A percentile compares a stretch with the other conserved stretches of the same genome.
These are phyloP conservation scores for Polyommatus iphigenia DNA, from an alignment of 2,888 invertebrate species.

Conservation along the genomic window DNA sequence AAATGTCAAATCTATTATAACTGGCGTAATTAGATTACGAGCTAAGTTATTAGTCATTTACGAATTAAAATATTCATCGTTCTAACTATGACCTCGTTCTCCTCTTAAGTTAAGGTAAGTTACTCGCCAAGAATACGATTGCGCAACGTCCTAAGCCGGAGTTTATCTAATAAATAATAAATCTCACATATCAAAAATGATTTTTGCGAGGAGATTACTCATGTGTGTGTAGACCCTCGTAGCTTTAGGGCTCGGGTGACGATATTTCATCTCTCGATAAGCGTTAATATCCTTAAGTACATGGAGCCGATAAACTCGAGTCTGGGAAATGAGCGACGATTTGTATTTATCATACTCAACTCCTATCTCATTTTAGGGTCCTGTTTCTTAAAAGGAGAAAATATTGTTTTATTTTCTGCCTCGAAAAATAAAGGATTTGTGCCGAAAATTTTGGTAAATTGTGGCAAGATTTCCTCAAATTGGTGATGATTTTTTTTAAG, in stretches of 20 bases:
- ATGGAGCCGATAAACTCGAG: slow-evolving; percentile 27
- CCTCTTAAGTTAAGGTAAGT: background rate
- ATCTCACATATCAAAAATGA: slow-evolving; percentile 9
- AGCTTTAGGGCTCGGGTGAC: slow-evolving; percentile 15
- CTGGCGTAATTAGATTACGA: background rate
- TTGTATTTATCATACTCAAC: slow-evolving; percentile 24
- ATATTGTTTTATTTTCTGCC: background rate
- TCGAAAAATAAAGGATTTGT: background rate
- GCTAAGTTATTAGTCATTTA: background rate
- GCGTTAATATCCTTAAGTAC: slow-evolving; percentile 30
- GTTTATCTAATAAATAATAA: slow-evolving; percentile 21
- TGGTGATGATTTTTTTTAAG: background rate
- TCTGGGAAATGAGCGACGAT: slow-evolving; percentile 23
- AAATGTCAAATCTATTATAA: slow-evolving; percentile 3
- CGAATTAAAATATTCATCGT: background rate
- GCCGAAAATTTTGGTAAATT: background rate
- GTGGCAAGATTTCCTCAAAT: background rate
- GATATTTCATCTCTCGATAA: slow-evolving; percentile 31
- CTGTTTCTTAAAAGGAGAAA: slow-evolving; percentile 10
- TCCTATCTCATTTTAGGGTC: slow-evolving; percentile 9
- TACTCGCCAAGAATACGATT: background rate
- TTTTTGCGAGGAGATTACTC: slow-evolving; percentile 21
- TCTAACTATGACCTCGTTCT: background rate
- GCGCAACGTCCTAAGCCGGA: background rate
- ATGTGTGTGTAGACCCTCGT: slow-evolving; percentile 25